A percentile compares a stretch with the other conserved stretches of the same genome.
Evolutionary conservation across 2,113 vertebrate species (phyloP).

Genomic region (Chionomys nivalis): DNA sequence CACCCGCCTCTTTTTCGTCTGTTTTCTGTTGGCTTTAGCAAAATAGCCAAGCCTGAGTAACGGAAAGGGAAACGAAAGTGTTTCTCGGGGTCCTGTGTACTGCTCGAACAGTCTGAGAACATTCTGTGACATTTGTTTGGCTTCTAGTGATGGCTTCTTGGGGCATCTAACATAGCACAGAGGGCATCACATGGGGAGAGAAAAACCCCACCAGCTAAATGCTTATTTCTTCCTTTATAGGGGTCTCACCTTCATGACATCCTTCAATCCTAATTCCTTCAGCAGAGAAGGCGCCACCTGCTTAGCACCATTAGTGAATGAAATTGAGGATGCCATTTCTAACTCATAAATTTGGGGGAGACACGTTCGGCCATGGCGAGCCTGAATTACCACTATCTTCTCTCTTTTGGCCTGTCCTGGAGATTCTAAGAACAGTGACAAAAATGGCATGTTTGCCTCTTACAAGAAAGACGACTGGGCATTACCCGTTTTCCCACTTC

Average conservation of each 20-base stretch:
- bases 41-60: not conserved
- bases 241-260: not conserved
- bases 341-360: not conserved
- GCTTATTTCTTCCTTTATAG: not conserved
- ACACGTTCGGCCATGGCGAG: not conserved
- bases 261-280: not conserved
- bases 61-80: not conserved
- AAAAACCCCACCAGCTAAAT: not conserved
- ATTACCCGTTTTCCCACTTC: not conserved
- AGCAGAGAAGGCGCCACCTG: not conserved
- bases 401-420: conserved; percentile 23
- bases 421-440: conserved; percentile 30
- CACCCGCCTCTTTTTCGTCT: not conserved
- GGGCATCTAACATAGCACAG: not conserved
- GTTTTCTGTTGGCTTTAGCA: not conserved
- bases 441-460: not conserved
- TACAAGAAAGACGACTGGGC: not conserved
- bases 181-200: too few relatives aligned
- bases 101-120: not conserved
- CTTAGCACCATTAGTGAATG: not conserved
- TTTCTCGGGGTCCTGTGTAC: not conserved
- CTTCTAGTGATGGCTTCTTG: not conserved
- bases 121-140: not conserved
- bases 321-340: not conserved
- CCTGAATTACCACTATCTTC: conserved; percentile 57